Evolutionary conservation across 64 coral and sea anemone species (phyloP), one percentile per base, ranked within the genome.

Genomic region (Cladopsammia gracilis): DNA sequence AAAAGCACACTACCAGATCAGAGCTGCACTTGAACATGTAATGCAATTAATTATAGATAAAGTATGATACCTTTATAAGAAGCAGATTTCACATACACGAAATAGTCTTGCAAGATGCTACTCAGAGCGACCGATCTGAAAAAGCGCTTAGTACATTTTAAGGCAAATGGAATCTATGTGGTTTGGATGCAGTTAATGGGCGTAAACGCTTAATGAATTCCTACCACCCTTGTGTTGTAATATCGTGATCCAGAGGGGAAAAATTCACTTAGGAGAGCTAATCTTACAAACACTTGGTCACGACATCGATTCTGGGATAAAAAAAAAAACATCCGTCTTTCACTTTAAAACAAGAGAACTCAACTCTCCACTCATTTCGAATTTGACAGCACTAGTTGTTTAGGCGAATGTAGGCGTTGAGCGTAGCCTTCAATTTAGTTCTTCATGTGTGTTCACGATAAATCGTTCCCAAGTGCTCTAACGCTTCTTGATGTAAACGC

Each of bases 261-360:
- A 75, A 75, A 5, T 47, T 82, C 47, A 12, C 34, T 22, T 10
- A 75, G 46, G 45, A 19, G 14, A 45, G 14, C 71, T 43, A 44
- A 75, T 75, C 72, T 68, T 19, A n/a, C 34, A 84, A 84, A 84
- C 62, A 64, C 10, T 84, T 49, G 3, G 58, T 84, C 80, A 84
- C 80, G 80, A 67, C 43, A 84, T 11, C 10, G 16, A 59, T 60
- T 58, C 19, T 6, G 54, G 12, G 16, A 75, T n/a, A 57, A 5
- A 64, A 64, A 64, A 14, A 5, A 64, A 64, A 64, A 14, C 5
- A 64, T 64, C 19, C 61, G 0, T 69, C 20, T 25, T 69, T 69
- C 5, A n/a, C 42, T 10, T 47, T 26, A 26, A 73, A 73, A 73
- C 23, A 69, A 23, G 23, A 44, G 4, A 12, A 73, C 12, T 45